Percentiles rank a stretch among this genome's conserved stretches.
Conservation (phyloP, 2,113 vertebrate genomes). For the Xenotilapia longispinis region DNA sequence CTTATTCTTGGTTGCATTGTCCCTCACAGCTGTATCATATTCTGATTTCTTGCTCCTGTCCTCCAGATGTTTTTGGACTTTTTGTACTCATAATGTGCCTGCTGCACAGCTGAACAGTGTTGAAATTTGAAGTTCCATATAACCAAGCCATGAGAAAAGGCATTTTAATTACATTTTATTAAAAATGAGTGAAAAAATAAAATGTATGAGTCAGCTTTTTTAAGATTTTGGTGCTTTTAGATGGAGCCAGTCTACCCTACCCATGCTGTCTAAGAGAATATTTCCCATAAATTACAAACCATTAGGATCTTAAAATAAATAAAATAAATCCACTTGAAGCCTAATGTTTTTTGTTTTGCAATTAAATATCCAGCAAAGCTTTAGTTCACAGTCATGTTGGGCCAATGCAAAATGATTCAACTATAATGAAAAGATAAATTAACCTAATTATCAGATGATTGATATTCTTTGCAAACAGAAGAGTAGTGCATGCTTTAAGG, state of each 20-base stretch:
- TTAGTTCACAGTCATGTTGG: neutral
- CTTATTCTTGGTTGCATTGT: neutral
- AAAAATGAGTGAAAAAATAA: neutral
- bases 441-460: neutral
- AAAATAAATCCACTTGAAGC: neutral
- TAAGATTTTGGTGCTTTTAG: neutral
- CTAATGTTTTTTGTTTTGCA: neutral
- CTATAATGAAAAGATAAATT: neutral
- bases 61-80: neutral
- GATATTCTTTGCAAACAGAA: neutral
- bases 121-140: neutral
- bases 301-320: neutral
- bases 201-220: neutral
- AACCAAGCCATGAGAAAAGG: neutral
- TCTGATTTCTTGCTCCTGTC: neutral
- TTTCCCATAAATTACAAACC: neutral
- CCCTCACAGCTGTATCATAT: neutral
- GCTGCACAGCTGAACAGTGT: neutral
- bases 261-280: neutral
- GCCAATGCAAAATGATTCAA: neutral
- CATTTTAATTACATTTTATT: accelerated
- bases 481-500: neutral
- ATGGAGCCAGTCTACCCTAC: neutral
- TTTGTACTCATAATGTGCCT: neutral
- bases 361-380: neutral